Base-by-base conservation (phyloP, 2,113 vertebrate genomes). In the Noturus placidus region DNA sequence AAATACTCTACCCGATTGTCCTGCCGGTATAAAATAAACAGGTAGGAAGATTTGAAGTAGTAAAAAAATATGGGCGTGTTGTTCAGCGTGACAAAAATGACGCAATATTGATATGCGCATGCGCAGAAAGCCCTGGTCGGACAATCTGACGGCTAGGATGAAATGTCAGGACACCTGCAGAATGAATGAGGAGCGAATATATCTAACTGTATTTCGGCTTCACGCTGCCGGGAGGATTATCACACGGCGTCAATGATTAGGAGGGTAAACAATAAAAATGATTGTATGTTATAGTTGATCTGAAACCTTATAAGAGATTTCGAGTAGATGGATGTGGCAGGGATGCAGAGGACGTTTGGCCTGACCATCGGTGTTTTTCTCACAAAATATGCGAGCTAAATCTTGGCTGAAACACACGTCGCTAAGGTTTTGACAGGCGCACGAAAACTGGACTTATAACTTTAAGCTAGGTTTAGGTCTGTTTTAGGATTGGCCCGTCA, bases 291-390 rank as follows among this genome's bases (percentile, higher is more conserved):
- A 3, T 80, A 22, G 7, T 56, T 56, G 17, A 9, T 83, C 54
- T 70, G 4, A 54, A 52, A 69, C 5, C 15, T 9, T 27, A 72
- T 25, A 22, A 54, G 3, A 70, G 10, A 6, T 83, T 83, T 54
- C 13, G 63, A 54, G 46, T 22, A 54, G 67, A 72, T 72, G 85
- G 50, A 80, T 42, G 22, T 33, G 69, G 67, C 69, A 70, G 74
- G 65, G 42, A 56, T 87, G 52, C 82, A 65, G 54, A 63, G 65
- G 86, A 85, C 25, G 65, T 67, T 63, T 69, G 42, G 63, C 83
- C 38, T 50, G 30, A 81, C 14, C 42, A 5, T 57, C 10, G 56
- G 42, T 77, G 86, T 77, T 78, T 59, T 35, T 9, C 27, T 50
- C 33, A 6, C 19, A 42, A 38, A 83, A 38, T 20, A 65, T 77